Conservation (phyloP, 2,888 invertebrate genomes). For the Noctua comes region DNA sequence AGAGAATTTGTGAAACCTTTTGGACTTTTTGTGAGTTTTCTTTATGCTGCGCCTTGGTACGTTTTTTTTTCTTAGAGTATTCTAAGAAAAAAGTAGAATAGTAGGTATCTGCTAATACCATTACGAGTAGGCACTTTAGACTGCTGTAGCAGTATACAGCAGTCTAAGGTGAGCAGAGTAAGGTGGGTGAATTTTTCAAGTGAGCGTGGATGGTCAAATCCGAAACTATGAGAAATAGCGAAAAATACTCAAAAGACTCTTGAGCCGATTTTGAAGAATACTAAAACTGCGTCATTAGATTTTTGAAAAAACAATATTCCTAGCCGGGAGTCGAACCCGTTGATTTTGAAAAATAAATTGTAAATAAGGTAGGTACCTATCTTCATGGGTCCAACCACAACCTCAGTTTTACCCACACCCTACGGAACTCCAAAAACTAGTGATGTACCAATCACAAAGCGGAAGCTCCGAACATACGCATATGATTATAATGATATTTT, state of each 20-base stretch:
- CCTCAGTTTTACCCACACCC: not conserved
- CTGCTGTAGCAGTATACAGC: not conserved
- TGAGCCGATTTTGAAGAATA: no score
- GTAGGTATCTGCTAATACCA: not conserved
- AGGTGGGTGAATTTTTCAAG: no score
- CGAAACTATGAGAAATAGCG: no score
- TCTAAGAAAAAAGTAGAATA: no score
- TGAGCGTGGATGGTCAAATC: no score
- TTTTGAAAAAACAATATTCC: not conserved
- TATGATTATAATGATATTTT: slow-evolving; percentile 89
- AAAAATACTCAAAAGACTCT: no score
- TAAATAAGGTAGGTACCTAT: not conserved
- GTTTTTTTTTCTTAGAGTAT: not conserved
- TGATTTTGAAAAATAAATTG: not conserved
- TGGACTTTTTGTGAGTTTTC: not conserved
- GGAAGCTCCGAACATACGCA: slow-evolving; percentile 84
- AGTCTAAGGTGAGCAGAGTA: no score
- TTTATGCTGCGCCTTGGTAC: not conserved
- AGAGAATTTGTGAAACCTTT: not conserved
- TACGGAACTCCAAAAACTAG: slow-evolving; percentile 60
- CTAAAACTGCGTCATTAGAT: no score
- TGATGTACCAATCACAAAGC: slow-evolving; percentile 74
- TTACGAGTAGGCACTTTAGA: not conserved
- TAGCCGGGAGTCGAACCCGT: not conserved
- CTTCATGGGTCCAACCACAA: not conserved